phyloP scores from a whole-genome alignment of 2,888 invertebrate species.

The Mimachlamys varia region DNA sequence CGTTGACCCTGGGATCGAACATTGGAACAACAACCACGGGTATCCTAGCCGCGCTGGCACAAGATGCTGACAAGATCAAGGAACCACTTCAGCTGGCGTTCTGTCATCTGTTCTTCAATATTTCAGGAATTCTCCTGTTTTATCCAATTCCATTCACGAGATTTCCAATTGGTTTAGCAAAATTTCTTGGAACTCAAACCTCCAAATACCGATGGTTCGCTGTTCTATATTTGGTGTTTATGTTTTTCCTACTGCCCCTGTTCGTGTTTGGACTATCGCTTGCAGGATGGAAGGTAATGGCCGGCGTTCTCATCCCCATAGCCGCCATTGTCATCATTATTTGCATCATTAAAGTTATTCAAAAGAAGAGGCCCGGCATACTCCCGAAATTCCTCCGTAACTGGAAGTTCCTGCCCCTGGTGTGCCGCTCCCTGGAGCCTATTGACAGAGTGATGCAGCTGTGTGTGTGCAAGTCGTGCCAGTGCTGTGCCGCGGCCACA shows the following conservation, averaged over 20 bases:
- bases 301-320: conserved; percentile 75
- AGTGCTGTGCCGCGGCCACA: background rate
- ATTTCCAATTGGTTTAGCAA: conserved; percentile 83
- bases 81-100: conserved; percentile 75
- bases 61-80: conserved; percentile 70
- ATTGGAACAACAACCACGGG: conserved; percentile 78
- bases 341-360: conserved; percentile 75
- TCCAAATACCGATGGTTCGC: conserved; percentile 75
- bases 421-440: conserved; percentile 73
- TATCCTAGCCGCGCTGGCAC: conserved; percentile 75
- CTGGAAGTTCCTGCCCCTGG: conserved; percentile 78
- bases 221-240: conserved; percentile 63
- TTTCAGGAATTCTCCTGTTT: conserved; percentile 82
- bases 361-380: conserved; percentile 63
- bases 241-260: conserved; percentile 71
- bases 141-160: conserved; percentile 83
- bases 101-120: conserved; percentile 80
- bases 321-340: conserved; percentile 65
- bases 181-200: conserved; percentile 81
- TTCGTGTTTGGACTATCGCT: conserved; percentile 75
- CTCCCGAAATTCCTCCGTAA: conserved; percentile 69
- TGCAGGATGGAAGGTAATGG: conserved; percentile 69
- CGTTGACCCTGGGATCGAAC: conserved; percentile 76
- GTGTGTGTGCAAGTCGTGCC: background rate
- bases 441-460: conserved; percentile 60